Base-by-base conservation (phyloP, 2,113 vertebrate genomes). In the Tyrannus savana region DNA sequence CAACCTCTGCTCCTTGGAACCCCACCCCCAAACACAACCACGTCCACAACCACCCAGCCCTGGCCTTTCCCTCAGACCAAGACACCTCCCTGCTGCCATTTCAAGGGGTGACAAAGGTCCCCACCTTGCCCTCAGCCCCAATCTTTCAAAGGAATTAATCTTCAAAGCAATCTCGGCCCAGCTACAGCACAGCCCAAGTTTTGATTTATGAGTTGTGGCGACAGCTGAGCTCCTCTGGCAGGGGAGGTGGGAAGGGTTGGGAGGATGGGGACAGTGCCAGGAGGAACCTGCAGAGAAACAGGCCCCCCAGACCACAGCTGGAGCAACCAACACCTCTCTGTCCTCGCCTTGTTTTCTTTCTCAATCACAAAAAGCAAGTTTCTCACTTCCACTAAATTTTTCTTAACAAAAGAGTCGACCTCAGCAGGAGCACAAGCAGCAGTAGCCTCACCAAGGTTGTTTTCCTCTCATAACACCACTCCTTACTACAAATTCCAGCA, bases 71-170 rank as follows among this genome's bases (percentile, higher is more conserved):
- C n/a, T 44, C 89, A 47, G n/a, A 52, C 53, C 0, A 0, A 84
- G 91, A 76, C 77, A 66, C 73, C 76, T 80, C 55, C 0, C 81
- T 0, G 2, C 69, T 90, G 84, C 87, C 92, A 92, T 83, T 89
- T 73, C 81, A 10, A 76, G 67, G 87, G 84, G 87, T 84, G 81
- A 91, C 17, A 87, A 82, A 87, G 93, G 87, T 89, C 93, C 81
- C 81, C n/a, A 52, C 46, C 89, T 35, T 69, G 78, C 89, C 89
- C 94, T 91, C 69, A 19, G 81, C 55, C 92, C 88, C 84, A 58
- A 90, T 71, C 91, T 93, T 90, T 87, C 58, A 37, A 66, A 91
- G 59, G 81, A 91, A 94, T 91, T 84, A 82, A 93, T 94, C 93
- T 92, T 86, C 94, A 88, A 78, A 97, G 92, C 94, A 93, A 83